These are phyloP conservation scores for Thymallus thymallus DNA, from an alignment of 2,113 vertebrate genomes.

Conservation along the genomic window DNA sequence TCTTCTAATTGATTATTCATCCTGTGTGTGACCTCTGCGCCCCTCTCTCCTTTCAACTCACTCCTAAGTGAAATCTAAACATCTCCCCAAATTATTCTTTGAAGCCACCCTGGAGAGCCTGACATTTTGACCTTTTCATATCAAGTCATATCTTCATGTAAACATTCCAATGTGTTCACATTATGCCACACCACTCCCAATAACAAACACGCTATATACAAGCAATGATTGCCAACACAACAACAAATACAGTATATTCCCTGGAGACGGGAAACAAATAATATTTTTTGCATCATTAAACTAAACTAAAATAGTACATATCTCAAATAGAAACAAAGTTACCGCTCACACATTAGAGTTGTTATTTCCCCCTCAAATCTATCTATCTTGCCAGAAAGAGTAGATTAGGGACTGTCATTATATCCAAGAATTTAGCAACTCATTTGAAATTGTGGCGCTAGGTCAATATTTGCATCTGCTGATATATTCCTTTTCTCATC, in stretches of 20 bases:
- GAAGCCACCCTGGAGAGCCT: conserved; percentile 61
- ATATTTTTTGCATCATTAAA: not conserved
- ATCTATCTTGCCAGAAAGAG: conserved; percentile 31
- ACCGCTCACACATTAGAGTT: not conserved
- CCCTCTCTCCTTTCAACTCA: conserved; percentile 51
- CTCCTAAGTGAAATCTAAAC: conserved; percentile 62
- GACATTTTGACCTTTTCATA: conserved; percentile 56
- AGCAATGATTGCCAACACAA: not conserved
- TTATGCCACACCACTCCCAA: not conserved
- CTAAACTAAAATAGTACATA: too few relatives aligned
- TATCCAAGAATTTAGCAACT: conserved; percentile 37
- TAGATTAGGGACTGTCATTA: conserved; percentile 59
- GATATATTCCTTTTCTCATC: conserved; percentile 60
- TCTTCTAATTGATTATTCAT: conserved; percentile 66
- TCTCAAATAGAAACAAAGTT: not conserved
- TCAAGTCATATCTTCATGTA: conserved; percentile 49
- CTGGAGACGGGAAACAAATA: not conserved
- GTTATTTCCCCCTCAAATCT: conserved; percentile 3
- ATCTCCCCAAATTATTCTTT: conserved; percentile 64
- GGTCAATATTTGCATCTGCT: conserved; percentile 70
- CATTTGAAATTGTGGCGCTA: conserved; percentile 51
- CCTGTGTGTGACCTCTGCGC: conserved; percentile 53
- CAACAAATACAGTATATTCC: not conserved
- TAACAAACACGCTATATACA: not conserved
- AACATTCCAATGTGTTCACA: conserved; percentile 51